Conservation (phyloP, 1,140 invertebrate genomes). For the Holotrichia oblita region DNA sequence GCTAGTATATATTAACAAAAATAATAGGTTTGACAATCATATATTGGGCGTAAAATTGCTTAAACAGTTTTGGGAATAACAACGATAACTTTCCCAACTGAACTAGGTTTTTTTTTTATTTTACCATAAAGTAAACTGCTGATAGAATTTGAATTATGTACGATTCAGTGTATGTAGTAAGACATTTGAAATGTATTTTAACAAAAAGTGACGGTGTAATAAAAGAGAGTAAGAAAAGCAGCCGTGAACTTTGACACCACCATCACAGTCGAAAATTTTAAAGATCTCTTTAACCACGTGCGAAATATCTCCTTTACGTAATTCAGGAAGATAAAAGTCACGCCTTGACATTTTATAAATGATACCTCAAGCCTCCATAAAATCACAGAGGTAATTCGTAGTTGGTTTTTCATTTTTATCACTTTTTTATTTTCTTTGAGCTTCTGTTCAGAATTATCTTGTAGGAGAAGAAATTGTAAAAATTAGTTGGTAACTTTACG, state of each 20-base stretch:
- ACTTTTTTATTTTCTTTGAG: background rate
- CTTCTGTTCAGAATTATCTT: background rate
- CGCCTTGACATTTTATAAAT: constrained; percentile 16
- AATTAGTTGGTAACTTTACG: background rate
- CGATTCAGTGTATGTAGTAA: no score
- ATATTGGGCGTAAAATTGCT: no score
- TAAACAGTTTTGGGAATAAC: no score
- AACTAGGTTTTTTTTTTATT: no score
- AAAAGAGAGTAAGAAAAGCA: background rate
- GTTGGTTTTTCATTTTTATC: background rate
- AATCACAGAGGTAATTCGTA: background rate
- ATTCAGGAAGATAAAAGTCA: constrained; percentile 13
- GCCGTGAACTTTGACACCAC: background rate
- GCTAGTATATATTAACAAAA: no score
- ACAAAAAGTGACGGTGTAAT: no score
- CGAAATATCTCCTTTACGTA: constrained; percentile 1
- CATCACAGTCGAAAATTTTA: background rate
- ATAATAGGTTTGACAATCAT: no score
- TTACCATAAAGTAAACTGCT: no score
- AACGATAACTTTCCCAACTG: no score
- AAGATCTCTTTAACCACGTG: background rate
- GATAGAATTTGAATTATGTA: no score
- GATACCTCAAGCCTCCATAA: background rate
- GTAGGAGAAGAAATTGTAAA: background rate
- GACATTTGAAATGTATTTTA: no score